Conservation (phyloP, 30 jellyfish, hydroid and myxozoan genomes). For the Pseudorhiza aurosa region DNA sequence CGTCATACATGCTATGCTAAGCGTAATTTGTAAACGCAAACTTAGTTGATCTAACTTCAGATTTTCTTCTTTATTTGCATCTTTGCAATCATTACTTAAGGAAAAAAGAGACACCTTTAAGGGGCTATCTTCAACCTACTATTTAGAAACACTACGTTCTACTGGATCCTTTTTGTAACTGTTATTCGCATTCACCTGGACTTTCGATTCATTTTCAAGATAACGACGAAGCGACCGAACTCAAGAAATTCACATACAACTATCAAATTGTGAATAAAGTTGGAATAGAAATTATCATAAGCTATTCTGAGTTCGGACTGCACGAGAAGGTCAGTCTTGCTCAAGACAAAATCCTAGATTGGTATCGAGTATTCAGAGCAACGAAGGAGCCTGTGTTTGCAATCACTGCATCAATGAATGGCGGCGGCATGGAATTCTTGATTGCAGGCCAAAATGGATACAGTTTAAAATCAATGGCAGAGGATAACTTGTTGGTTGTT, state of each 20-base stretch:
- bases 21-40: no score
- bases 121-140: no score
- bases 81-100: no score
- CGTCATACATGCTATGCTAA: no score
- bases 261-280: slow-evolving; percentile 83
- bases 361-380: slow-evolving; percentile 87
- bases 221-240: slow-evolving; percentile 63
- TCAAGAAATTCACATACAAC: slow-evolving; percentile 73
- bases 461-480: slow-evolving; percentile 55
- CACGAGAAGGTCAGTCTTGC: slow-evolving; percentile 73
- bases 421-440: slow-evolving; percentile 60
- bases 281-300: slow-evolving; percentile 65
- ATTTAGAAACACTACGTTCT: no score
- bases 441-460: slow-evolving; percentile 82
- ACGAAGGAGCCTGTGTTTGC: slow-evolving; percentile 74
- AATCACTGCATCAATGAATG: slow-evolving; percentile 67
- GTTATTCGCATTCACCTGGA: no score
- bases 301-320: slow-evolving; percentile 92
- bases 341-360: slow-evolving; percentile 80
- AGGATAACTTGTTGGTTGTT: slow-evolving; percentile 48
- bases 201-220: neutral
- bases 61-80: no score
- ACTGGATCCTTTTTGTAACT: no score
- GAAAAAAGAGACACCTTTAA: no score
- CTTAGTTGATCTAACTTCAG: no score